Percentiles rank a stretch among this genome's conserved stretches.
These are phyloP conservation scores for Enteromius treurensis DNA, from an alignment of 2,797 vertebrate genomes.

Conservation along the genomic window DNA sequence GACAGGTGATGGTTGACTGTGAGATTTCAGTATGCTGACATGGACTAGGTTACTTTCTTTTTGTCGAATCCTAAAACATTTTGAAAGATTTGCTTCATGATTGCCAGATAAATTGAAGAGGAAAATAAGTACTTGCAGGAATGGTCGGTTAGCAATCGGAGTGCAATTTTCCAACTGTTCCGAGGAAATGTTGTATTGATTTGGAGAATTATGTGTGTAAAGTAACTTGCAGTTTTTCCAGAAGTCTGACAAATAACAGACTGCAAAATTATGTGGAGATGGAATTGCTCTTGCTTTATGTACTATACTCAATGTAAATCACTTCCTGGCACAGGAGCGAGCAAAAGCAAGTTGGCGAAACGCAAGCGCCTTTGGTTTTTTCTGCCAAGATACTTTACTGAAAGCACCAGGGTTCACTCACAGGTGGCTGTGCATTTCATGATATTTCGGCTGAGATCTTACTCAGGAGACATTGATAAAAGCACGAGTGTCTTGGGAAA, in stretches of 20 bases:
- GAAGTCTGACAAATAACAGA: constrained; percentile 5
- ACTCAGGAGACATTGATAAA: constrained; percentile 2
- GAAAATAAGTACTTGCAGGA: constrained; percentile 6
- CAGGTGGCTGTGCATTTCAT: constrained; percentile 5
- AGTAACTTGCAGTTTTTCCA: constrained; percentile 9
- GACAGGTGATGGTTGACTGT: constrained; percentile 59
- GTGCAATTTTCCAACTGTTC: constrained; percentile 18
- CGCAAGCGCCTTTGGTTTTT: not conserved
- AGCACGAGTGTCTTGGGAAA: constrained; percentile 29
- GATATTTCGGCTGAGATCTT: constrained; percentile 26
- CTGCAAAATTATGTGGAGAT: constrained; percentile 4
- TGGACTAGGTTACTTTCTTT: not conserved
- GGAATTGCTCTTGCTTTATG: constrained; percentile 13
- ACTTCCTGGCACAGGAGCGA: not conserved
- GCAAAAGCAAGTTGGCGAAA: constrained; percentile 1
- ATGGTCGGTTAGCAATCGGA: not conserved
- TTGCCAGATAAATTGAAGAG: constrained; percentile 13
- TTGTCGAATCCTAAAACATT: not conserved
- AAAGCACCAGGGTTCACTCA: not conserved
- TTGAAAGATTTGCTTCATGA: constrained; percentile 1
- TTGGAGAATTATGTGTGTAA: not conserved
- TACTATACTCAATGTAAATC: not conserved
- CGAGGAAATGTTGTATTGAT: constrained; percentile 10
- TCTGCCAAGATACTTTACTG: not conserved
- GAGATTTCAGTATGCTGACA: not conserved